Evolutionary conservation across 2,113 vertebrate species (phyloP), one percentile per base, ranked within the genome.

Genomic region (Crotalus viridis): DNA sequence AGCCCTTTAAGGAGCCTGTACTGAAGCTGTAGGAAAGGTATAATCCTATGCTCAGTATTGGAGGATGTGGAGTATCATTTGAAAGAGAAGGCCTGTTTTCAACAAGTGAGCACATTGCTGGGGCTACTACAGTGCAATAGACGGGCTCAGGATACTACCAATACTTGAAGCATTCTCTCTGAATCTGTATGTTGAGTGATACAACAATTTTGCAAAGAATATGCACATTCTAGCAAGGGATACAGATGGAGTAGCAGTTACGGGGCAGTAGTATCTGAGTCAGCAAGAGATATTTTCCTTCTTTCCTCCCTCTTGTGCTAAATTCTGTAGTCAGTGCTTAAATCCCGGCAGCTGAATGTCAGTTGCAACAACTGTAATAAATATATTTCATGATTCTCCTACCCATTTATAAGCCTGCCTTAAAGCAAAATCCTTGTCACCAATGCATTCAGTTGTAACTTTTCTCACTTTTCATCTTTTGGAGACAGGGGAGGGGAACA

Each of bases 131-230:
- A 85, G 64, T 85, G 92, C 64, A 57, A 85, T 89, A 81, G 86
- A 54, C 48, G 54, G 54, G 90, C 86, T 59, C n/a, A 88, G 59
- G 90, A 74, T 59, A 48, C 52, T 91, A 21, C 22, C 33, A 87
- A 85, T 88, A 91, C 81, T 93, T 90, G 92, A 88, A 69, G 8
- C 33, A n/a, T 46, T 69, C 39, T 69, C 51, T 56, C 33, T 43
- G 22, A 56, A 61, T 39, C 39, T 88, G 52, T 24, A 52, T 28
- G 59, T 88, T 87, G 1, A 64, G 43, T 6, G 8, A 33, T 85
- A 1, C 51, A 33, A 17, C 28, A 92, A 33, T 85, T 33, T 85
- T 28, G 85, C 33, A 10, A 43, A 48, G 57, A 90, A 55, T 33
- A 87, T 24, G 13, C 24, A 69, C 89, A 61, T 28, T 4, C 86